Evolutionary conservation across 2,113 vertebrate genomes (phyloP), one percentile per base, ranked within the genome.

Genomic region (Himantopus leucocephalus): DNA sequence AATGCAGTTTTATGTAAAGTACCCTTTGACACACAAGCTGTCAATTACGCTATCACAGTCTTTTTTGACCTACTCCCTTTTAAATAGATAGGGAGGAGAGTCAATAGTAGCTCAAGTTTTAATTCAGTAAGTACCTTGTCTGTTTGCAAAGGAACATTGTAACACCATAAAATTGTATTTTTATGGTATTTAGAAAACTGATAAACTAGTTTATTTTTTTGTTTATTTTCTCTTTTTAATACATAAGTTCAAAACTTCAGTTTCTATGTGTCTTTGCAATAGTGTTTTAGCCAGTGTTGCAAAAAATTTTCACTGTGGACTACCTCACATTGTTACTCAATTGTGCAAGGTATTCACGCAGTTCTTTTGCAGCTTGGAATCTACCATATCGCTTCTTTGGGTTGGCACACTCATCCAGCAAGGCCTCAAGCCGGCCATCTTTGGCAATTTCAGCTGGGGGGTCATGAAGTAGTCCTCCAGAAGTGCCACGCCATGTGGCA

Each of bases 401-500:
- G 97, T 98, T 99, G 98, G 99, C 99, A 97, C 99, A 99, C 98
- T 99, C 99, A 80, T 99, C 99, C 97, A 99, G 97, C 98, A 99
- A 98, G 96, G 98, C 98, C 88, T 98, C 98, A 1, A 99, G 99
- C 29, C 98, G 99, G 90, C 99, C 99, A 4, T 99, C 99, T 98
- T 98, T 99, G 98, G 98, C 98, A 97, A 99, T 98, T 90, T 99
- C 98, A 89, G 98, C 97, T 5, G 99, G 99, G 74, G 99, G 99
- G 97, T 99, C 98, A 13, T 99, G 99, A 77, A 99, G 99, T 24
- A 99, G 99, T 72, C 99, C 99, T 68, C 99, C 99, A 2, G 99
- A 99, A 88, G 99, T 99, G 92, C 99, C 99, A 93, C 99, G 98
- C 99, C 99, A 99, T 1, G 98, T 99, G 97, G 99, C 99, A 7